Base-by-base conservation (phyloP, 2,888 invertebrate genomes). In the Tetragnatha montana region DNA sequence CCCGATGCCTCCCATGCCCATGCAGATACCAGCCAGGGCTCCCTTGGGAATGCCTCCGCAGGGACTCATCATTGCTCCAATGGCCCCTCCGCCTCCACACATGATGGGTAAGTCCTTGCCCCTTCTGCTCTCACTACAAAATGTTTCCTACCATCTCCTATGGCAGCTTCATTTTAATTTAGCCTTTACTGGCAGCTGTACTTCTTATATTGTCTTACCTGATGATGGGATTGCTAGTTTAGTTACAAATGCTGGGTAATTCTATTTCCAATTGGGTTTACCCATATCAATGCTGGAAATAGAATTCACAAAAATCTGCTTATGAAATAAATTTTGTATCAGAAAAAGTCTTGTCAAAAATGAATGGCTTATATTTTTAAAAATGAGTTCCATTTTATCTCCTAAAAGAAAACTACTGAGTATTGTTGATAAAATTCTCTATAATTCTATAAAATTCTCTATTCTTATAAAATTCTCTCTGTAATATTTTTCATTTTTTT, bases 41-140 rank as follows among this genome's bases (percentile, higher is more conserved):
- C 92, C 92, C 17, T 92, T 93, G 70, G 90, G 92, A 86, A 89
- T 92, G 4, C 92, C 92, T 47, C 92, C 91, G n/a, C 91, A 92
- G 21, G 91, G 92, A 47, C 89, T 92, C 19, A 92, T 92, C 86
- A 91, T 92, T 86, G 91, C 92, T 6, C 92, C 91, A 7, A 73
- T 88, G n/a, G 84, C 91, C 10, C 91, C 91, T 3, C 87, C 88
- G 10, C 95, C 95, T 60, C 95, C 95, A 22, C 95, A 95, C 17
- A 93, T 95, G 17, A 95, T 95, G 95, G 95, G 95, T 95, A 93
- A 93, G 93, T 93, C 74, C 49, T 51, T 14, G 19, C 14, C 35
- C 35, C 12, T 49, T 80, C 51, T 80, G 2, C 8, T 17, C 19
- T 21, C 22, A 10, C 12, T 51, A 51, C 0, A 8, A 74, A 74